Evolutionary conservation across 2,888 invertebrate genomes (phyloP), one percentile per base, ranked within the genome.

Genomic region (Lycaena phlaeas): DNA sequence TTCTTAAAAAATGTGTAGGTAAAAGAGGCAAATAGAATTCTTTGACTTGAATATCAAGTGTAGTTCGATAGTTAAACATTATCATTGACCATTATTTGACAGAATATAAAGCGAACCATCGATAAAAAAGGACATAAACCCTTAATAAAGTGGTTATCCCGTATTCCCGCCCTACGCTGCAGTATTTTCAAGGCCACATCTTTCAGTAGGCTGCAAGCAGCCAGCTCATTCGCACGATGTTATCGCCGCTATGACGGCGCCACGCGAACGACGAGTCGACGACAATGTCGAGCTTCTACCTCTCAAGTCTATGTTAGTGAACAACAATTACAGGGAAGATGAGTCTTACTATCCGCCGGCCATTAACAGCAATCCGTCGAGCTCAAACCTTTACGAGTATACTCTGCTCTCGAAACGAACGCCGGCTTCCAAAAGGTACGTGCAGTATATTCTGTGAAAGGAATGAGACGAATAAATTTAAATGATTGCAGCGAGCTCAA

Each of bases 381-480:
- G 67, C 18, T 71, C 81, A 1, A 79, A 70, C 46, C 56, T 70
- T 17, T 61, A 69, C 52, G 85, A 85, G 27, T 85, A 85, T 50
- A 72, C 78, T 34, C 56, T 84, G 48, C 66, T 85, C 41, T 85
- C 85, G 27, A 85, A 85, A 52, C 62, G 85, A 50, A 82, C 85
- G 48, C 84, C 84, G 69, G 85, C 82, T 41, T 85, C 84, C 2
- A 85, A 85, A 66, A 69, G 82, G 85, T 84, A 64, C n/a, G n/a
- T 38, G 42, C 51, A 42, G 38, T 45, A n/a, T n/a, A n/a, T n/a
- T n/a, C n/a, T n/a, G n/a, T n/a, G n/a, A n/a, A n/a, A n/a, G n/a
- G n/a, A n/a, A n/a, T n/a, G n/a, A n/a, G n/a, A n/a, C n/a, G n/a
- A n/a, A n/a, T n/a, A n/a, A n/a, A n/a, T n/a, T n/a, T n/a, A n/a